Evolutionary conservation across 2,797 vertebrate species (phyloP).

Genomic region (Dryobates pubescens): DNA sequence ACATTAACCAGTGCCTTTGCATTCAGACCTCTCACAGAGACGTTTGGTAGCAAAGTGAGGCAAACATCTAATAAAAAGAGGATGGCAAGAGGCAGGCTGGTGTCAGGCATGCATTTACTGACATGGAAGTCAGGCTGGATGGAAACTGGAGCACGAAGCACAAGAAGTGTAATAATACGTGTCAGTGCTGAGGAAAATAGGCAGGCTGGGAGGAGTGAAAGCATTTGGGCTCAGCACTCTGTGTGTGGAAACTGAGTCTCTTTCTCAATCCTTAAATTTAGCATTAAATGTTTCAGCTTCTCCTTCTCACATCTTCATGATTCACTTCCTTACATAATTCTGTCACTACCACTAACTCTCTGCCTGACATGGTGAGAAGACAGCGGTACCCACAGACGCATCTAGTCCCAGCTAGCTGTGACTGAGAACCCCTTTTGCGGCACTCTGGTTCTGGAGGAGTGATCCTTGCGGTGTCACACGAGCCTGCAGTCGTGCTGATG

Average conservation of each 20-base stretch:
- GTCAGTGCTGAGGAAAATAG: conserved; percentile 29
- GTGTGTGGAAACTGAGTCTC: neutral
- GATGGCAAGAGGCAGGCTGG: conserved; percentile 4
- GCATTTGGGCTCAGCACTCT: neutral
- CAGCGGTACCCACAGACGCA: neutral
- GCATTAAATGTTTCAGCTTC: conserved; percentile 21
- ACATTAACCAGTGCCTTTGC: conserved; percentile 33
- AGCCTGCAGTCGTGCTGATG: neutral
- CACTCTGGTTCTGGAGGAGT: neutral
- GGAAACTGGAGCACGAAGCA: conserved; percentile 32
- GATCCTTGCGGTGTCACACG: neutral
- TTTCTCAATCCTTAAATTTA: conserved; percentile 44
- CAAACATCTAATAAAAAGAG: conserved; percentile 36
- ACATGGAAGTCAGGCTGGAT: conserved; percentile 10
- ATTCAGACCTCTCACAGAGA: neutral
- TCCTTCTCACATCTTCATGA: conserved; percentile 25
- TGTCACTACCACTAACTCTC: neutral
- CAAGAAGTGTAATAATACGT: conserved; percentile 21
- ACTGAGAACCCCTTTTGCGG: neutral
- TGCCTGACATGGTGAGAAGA: neutral
- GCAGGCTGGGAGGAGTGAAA: neutral
- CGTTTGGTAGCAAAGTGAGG: conserved; percentile 1
- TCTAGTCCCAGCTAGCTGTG: neutral
- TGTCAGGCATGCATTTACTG: conserved; percentile 16
- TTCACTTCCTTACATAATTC: conserved; percentile 54